These are phyloP conservation scores for Hybos culiciformis DNA, from an alignment of 2,888 invertebrate genomes.

Conservation along the genomic window DNA sequence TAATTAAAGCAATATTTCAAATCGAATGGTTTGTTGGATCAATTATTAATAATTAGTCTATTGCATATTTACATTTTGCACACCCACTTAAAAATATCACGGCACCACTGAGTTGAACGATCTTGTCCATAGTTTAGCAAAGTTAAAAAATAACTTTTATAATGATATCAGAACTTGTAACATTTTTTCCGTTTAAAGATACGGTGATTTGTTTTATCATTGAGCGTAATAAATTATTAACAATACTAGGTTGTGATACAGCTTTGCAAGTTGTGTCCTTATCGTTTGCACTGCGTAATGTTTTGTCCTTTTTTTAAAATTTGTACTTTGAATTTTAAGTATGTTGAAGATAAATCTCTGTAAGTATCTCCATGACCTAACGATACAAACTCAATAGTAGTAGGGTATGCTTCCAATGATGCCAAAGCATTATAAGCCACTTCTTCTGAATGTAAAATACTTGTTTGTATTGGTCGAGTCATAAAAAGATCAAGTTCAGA, in stretches of 20 bases:
- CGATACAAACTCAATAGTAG: neutral
- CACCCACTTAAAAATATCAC: no score
- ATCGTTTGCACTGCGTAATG: neutral
- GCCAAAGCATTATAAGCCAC: neutral
- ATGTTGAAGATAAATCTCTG: neutral
- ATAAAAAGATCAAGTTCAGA: constrained; percentile 1
- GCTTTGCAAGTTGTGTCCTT: neutral
- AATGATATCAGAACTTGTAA: constrained; percentile 4
- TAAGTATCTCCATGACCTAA: neutral
- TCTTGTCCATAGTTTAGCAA: neutral
- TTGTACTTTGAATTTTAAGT: neutral
- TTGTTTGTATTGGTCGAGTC: neutral
- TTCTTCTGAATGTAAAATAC: neutral
- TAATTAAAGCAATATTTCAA: no score
- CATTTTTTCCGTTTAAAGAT: constrained; percentile 8
- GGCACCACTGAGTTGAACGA: no score
- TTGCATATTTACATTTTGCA: no score
- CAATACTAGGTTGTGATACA: neutral
- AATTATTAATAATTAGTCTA: no score
- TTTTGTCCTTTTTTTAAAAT: neutral
- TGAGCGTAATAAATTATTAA: constrained; percentile 7
- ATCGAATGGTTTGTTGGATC: no score
- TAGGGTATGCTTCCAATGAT: neutral
- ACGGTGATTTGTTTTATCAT: constrained; percentile 6
- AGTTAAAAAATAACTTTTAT: constrained; percentile 6